Percentiles rank a stretch among this genome's conserved stretches.
These are phyloP conservation scores for Tetraneura akinire DNA, from an alignment of 1,140 invertebrate genomes.

Conservation along the genomic window DNA sequence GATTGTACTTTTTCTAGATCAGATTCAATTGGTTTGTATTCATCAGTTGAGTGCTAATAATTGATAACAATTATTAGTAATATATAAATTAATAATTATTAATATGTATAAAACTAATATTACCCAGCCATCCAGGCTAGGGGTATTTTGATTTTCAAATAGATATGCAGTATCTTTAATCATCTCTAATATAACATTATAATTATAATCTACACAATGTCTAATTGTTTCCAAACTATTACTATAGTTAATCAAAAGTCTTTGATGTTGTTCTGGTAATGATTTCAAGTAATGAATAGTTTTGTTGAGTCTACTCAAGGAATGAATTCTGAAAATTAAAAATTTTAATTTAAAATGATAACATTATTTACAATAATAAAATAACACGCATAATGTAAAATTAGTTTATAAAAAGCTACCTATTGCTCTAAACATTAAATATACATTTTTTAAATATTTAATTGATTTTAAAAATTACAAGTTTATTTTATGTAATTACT, in stretches of 20 bases:
- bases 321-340: constrained; percentile 49
- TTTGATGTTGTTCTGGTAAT: constrained; percentile 75
- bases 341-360: too few species aligned
- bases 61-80: too few species aligned
- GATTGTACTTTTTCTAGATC: constrained; percentile 87
- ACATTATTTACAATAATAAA: constrained; percentile 1
- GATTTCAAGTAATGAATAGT: constrained; percentile 66
- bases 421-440: too few species aligned
- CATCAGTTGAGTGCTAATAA: constrained; percentile 51
- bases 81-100: constrained; percentile 25
- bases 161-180: constrained; percentile 78
- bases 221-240: constrained; percentile 75
- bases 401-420: too few species aligned
- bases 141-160: constrained; percentile 70
- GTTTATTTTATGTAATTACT: too few species aligned
- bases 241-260: constrained; percentile 73
- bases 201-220: constrained; percentile 81
- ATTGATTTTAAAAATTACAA: too few species aligned
- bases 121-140: constrained; percentile 56
- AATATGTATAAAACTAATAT: constrained; percentile 2
- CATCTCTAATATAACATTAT: constrained; percentile 79
- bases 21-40: constrained; percentile 57
- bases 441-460: too few species aligned
- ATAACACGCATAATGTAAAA: background rate
- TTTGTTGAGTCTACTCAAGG: constrained; percentile 45